A percentile compares a stretch with the other conserved stretches of the same genome.
Conservation (phyloP, 2,888 invertebrate genomes). For the Autographa gamma region DNA sequence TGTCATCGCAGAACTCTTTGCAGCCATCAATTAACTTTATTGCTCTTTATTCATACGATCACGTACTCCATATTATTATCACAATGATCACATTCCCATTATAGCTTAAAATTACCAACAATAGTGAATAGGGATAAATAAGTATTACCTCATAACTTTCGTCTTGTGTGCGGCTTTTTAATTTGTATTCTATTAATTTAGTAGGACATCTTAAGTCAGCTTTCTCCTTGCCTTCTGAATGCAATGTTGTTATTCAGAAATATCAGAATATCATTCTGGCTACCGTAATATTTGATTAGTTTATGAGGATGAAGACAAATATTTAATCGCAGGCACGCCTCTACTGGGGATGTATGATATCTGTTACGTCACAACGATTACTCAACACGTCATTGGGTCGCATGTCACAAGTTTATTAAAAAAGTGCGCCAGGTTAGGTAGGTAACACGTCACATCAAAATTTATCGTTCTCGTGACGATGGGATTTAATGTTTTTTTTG, state of each 20-base stretch:
- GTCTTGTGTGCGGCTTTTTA: background rate
- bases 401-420: conserved; percentile 66
- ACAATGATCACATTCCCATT: background rate
- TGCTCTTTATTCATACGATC: no score
- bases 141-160: background rate
- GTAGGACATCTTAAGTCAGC: background rate
- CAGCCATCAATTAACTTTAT: background rate
- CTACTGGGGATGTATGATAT: conserved; percentile 32
- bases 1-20: background rate
- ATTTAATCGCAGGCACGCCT: conserved; percentile 46
- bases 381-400: conserved; percentile 72
- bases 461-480: conserved; percentile 36
- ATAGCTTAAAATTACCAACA: background rate
- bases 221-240: background rate
- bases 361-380: conserved; percentile 68
- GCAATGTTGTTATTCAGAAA: background rate
- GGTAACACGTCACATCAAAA: conserved; percentile 47
- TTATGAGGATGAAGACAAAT: conserved; percentile 8
- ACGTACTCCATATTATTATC: no score
- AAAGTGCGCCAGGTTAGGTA: conserved; percentile 69
- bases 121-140: background rate
- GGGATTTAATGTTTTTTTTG: conserved; percentile 31
- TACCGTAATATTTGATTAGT: background rate
- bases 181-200: background rate
- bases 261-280: background rate